Base-by-base conservation (phyloP, 2,113 vertebrate genomes). In the Calidris pygmaea region DNA sequence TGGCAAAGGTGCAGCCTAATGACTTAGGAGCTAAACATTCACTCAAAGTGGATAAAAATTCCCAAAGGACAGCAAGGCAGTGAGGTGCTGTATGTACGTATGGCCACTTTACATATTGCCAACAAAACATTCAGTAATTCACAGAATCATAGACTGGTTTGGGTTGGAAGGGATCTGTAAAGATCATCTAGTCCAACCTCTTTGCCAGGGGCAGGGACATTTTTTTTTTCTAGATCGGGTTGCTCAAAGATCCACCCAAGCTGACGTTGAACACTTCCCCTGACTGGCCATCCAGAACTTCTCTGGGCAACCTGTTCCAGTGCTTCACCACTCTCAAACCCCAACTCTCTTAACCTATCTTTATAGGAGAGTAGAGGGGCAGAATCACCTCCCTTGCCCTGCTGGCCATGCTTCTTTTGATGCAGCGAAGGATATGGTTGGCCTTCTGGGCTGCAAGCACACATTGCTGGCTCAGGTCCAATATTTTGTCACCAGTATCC, bases 351-450 rank as follows among this genome's bases (percentile, higher is more conserved):
- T 52, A 67, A 35, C 12, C 27, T 29, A 1, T 39, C 60, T 4
- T 58, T 47, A n/a, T 0, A 22, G 17, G 12, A 45, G 30, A 55
- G 47, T 1, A 32, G 34, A 87, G 5, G 18, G 23, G 12, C 5
- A 72, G 48, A 65, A 88, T 56, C 58, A 24, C 30, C 19, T 72
- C 48, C n/a, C n/a, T 80, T 3, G 0, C 30, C 8, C 50, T 56
- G 30, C 16, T 56, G n/a, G 39, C 8, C 39, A 39, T 0, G 0
- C 18, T 62, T 7, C 56, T 79, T 19, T 18, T 47, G 56, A 63
- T 47, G 65, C 27, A 62, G 65, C 47, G 27, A 56, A n/a, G 73
- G 45, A 45, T 7, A 27, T 0, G 3, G 34, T 4, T 30, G 35
- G 84, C 35, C 6, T 77, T 59, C 37, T 45, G 45, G 14, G 45